Base-by-base conservation (phyloP, 2,113 vertebrate genomes). In the Pogonocichla stellata region DNA sequence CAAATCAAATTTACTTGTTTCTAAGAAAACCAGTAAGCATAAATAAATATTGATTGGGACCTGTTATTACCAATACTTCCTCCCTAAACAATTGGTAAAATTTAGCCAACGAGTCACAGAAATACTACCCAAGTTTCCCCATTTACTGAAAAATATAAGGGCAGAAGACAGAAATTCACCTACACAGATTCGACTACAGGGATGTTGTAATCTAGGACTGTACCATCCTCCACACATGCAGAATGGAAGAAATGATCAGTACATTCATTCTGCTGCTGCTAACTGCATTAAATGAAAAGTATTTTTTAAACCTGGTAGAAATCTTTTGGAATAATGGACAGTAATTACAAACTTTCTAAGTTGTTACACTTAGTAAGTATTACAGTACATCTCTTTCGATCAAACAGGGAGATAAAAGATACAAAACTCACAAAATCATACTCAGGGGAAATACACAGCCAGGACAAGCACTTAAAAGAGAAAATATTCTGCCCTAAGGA, bases 401-500 rank as follows among this genome's bases (percentile, higher is more conserved):
- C 64, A 64, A 56, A 60, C 2, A 51, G 5, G 57, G 33, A n/a
- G 8, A 45, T 12, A 71, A 48, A 85, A 58, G 33, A 85, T 8
- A 18, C 9, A 86, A 88, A 90, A 14, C 9, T 10, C 82, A 72
- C n/a, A 9, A 23, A 90, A 34, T 10, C 47, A 12, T 20, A 26
- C 6, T 75, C 26, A 40, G 38, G 40, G 45, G n/a, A 79, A 60
- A 66, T 9, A 72, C 0, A 5, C 10, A 50, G 18, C 60, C 79
- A 88, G 29, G 29, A 80, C 51, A 83, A 86, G 82, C 23, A 62
- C 20, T 51, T 56, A 7, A 18, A 57, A 53, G n/a, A 34, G 22
- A 88, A 91, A 80, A 80, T 43, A 72, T 56, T 85, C 86, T 78
- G 66, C 28, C 24, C 65, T 67, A 47, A 79, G 14, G 16, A 84